Evolutionary conservation across 2,113 vertebrate species (phyloP).

Genomic region (Piprites chloris): DNA sequence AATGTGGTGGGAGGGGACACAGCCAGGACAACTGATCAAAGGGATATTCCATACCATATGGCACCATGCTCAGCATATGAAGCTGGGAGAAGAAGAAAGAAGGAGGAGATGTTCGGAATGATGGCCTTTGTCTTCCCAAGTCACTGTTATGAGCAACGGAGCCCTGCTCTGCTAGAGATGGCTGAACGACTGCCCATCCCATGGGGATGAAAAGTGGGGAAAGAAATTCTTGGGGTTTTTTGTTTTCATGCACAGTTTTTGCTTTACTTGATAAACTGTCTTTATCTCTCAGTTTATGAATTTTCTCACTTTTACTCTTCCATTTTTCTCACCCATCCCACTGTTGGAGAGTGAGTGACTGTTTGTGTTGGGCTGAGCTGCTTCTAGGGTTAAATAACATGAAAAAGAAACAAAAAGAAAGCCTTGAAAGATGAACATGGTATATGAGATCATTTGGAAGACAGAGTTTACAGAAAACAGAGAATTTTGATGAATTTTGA

Average conservation of each 20-base stretch:
- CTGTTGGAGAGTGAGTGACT: background rate
- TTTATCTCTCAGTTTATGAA: background rate
- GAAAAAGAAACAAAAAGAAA: background rate
- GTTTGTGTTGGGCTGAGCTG: background rate
- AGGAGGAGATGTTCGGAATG: accelerated
- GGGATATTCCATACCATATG: background rate
- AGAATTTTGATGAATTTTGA: background rate
- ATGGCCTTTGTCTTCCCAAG: background rate
- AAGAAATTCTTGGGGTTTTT: background rate
- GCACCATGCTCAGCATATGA: background rate
- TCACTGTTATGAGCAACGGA: background rate
- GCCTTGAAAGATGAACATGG: background rate
- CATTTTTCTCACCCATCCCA: background rate
- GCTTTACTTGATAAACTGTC: background rate
- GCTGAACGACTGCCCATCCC: accelerated
- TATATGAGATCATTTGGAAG: background rate
- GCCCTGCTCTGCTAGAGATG: background rate
- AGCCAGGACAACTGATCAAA: background rate
- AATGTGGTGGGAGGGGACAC: background rate
- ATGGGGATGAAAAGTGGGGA: background rate
- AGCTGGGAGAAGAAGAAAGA: background rate
- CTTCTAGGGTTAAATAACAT: background rate
- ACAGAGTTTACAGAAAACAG: background rate
- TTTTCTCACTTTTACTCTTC: background rate
- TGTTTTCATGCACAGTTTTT: background rate